These are phyloP conservation scores for Xyrauchen texanus DNA, from an alignment of 2,113 vertebrate species.

Conservation along the genomic window DNA sequence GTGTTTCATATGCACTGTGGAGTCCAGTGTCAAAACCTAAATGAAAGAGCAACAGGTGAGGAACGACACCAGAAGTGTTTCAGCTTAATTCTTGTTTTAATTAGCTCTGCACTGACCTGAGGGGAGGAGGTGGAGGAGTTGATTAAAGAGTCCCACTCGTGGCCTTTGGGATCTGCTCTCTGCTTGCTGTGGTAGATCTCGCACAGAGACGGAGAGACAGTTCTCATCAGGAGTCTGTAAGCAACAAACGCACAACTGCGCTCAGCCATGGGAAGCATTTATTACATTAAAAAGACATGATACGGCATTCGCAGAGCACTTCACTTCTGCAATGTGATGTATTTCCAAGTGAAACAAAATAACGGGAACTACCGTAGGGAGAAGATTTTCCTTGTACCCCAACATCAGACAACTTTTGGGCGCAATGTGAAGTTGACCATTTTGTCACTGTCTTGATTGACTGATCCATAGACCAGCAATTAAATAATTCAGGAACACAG, in stretches of 20 bases:
- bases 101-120: conserved; percentile 74
- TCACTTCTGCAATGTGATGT: no score
- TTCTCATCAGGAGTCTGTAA: conserved; percentile 72
- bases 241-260: neutral
- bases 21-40: conserved; percentile 82
- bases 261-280: no score
- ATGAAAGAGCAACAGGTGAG: conserved; percentile 48
- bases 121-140: conserved; percentile 74
- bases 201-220: conserved; percentile 77
- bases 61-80: neutral
- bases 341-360: no score
- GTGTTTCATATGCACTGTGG: conserved; percentile 74
- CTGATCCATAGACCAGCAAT: no score
- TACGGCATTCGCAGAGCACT: no score
- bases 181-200: conserved; percentile 89
- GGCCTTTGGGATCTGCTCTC: conserved; percentile 70
- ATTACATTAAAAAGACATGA: no score
- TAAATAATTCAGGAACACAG: no score
- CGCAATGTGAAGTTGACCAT: no score
- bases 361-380: no score
- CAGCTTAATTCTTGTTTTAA: neutral
- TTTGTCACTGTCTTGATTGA: no score
- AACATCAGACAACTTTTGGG: no score
- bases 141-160: conserved; percentile 72
- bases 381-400: no score